These are phyloP conservation scores for Microtus pennsylvanicus DNA, from an alignment of 2,113 vertebrate species.

Conservation along the genomic window DNA sequence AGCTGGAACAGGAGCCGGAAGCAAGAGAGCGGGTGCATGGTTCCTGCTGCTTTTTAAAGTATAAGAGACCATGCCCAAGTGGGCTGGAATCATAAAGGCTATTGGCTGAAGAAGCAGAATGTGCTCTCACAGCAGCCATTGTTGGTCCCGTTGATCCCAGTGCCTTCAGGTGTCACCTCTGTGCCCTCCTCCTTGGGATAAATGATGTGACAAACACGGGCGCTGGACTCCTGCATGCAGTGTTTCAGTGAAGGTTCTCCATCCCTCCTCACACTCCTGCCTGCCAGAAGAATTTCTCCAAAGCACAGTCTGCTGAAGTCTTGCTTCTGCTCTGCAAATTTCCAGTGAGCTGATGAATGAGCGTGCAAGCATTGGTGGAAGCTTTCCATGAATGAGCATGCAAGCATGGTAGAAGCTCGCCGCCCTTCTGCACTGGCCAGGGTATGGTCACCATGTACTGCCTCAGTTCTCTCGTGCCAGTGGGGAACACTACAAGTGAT, in stretches of 20 bases:
- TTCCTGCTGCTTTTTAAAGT: too few relatives aligned
- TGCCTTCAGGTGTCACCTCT: neutral
- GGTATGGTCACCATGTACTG: neutral
- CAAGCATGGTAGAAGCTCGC: neutral
- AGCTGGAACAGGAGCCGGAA: too few relatives aligned
- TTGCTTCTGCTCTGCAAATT: neutral
- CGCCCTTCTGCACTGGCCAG: neutral
- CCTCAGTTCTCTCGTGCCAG: neutral
- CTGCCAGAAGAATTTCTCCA: conserved; percentile 30
- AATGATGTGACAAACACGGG: neutral
- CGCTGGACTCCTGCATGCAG: neutral
- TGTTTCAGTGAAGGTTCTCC: neutral
- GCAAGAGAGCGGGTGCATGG: too few relatives aligned
- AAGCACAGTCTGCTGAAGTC: neutral
- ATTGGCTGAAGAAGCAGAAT: too few relatives aligned
- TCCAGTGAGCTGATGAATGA: neutral
- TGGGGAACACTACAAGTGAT: neutral
- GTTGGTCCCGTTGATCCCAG: neutral
- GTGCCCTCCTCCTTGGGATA: neutral
- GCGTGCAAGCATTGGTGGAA: neutral
- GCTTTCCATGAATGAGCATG: neutral
- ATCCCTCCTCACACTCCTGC: neutral
- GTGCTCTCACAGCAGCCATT: neutral
- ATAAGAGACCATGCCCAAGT: too few relatives aligned
- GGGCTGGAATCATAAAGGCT: too few relatives aligned